Conservation (phyloP, 2,888 invertebrate species). For the Clostera curtula region DNA sequence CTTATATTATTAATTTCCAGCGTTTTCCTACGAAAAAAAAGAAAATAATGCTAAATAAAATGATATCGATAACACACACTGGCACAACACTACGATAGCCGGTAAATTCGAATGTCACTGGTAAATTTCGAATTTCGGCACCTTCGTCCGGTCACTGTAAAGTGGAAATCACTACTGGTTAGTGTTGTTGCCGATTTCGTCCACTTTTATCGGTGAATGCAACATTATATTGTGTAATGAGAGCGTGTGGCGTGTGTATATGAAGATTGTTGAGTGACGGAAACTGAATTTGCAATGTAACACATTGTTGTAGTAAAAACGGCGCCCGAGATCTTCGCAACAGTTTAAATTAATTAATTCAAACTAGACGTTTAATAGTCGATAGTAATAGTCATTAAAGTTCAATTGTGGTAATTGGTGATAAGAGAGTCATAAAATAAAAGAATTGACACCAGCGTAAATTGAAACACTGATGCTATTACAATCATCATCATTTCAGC, state of each 20-base stretch:
- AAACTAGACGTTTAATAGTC: too few relatives aligned
- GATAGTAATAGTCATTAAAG: too few relatives aligned
- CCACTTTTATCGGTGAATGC: slow-evolving; percentile 45
- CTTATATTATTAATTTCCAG: slow-evolving; percentile 73
- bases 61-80: slow-evolving; percentile 46
- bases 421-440: too few relatives aligned
- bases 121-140: slow-evolving; percentile 66
- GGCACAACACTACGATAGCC: slow-evolving; percentile 53
- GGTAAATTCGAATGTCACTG: slow-evolving; percentile 39
- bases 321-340: too few relatives aligned
- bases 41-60: slow-evolving; percentile 56
- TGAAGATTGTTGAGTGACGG: slow-evolving; percentile 11
- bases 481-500: too few relatives aligned
- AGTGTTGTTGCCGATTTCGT: slow-evolving; percentile 42
- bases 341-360: too few relatives aligned
- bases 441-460: too few relatives aligned
- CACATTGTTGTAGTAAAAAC: slow-evolving; percentile 24
- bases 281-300: slow-evolving; percentile 35
- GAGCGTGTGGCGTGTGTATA: slow-evolving; percentile 34
- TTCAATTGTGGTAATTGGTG: too few relatives aligned
- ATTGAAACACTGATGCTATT: too few relatives aligned
- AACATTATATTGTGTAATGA: slow-evolving; percentile 44
- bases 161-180: slow-evolving; percentile 72
- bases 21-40: slow-evolving; percentile 74
- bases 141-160: slow-evolving; percentile 73